Conservation (phyloP, 2,113 vertebrate genomes). For the Oreochromis tanganicae region DNA sequence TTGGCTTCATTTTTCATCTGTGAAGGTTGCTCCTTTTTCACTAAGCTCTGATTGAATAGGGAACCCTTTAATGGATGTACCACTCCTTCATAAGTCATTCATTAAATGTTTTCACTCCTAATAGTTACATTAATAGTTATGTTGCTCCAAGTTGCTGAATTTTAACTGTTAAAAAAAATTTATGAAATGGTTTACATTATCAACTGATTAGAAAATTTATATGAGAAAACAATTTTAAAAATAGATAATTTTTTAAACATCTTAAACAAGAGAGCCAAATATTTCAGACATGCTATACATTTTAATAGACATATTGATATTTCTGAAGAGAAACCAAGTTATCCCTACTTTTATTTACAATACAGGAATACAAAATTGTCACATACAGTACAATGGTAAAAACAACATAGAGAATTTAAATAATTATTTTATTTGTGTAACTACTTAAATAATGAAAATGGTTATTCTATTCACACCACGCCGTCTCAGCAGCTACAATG, state of each 20-base stretch:
- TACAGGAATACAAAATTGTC: conserved; percentile 74
- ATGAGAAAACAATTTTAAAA: background rate
- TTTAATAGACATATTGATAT: conserved; percentile 82
- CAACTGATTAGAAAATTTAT: background rate
- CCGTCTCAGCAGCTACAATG: conserved; percentile 78
- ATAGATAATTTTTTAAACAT: background rate
- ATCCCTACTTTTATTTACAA: conserved; percentile 82
- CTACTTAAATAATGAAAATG: conserved; percentile 83
- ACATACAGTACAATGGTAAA: conserved; percentile 78
- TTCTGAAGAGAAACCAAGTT: conserved; percentile 76
- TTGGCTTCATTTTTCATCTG: background rate
- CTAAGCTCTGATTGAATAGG: background rate
- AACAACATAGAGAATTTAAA: conserved; percentile 80
- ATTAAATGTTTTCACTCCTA: background rate
- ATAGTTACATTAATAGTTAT: background rate
- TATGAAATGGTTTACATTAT: background rate
- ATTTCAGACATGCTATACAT: conserved; percentile 77
- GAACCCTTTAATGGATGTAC: background rate
- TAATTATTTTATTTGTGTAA: conserved; percentile 78
- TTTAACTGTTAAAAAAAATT: rapidly evolving
- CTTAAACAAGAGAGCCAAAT: background rate
- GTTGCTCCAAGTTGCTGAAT: background rate
- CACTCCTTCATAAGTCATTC: background rate
- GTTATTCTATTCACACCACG: conserved; percentile 80
- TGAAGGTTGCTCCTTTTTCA: background rate